Percentiles rank a stretch among this genome's conserved stretches.
Conservation (phyloP, 2,888 invertebrate genomes). For the Hyalella azteca region DNA sequence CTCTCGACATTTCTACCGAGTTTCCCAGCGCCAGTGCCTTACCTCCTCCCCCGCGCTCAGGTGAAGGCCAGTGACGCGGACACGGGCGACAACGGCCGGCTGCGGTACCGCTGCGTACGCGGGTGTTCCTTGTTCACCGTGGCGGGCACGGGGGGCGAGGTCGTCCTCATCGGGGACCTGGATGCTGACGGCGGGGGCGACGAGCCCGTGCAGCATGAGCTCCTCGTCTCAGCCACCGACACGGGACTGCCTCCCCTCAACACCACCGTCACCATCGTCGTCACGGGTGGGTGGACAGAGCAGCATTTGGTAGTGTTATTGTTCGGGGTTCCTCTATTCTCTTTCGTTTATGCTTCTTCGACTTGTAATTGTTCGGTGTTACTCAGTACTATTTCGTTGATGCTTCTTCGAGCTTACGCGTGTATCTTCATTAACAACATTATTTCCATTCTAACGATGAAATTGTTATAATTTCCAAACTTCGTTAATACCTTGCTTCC, state of each 20-base stretch:
- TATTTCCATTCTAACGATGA: no score
- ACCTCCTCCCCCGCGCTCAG: slow-evolving; percentile 34
- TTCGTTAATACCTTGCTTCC: no score
- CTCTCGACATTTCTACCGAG: no score
- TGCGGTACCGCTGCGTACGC: slow-evolving; percentile 45
- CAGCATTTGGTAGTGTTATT: no score
- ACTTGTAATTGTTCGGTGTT: no score
- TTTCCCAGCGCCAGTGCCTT: background rate
- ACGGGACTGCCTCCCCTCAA: slow-evolving; percentile 47
- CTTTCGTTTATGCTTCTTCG: no score
- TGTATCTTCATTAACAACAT: no score
- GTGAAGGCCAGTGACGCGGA: slow-evolving; percentile 51
- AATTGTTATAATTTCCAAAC: no score
- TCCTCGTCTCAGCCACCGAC: slow-evolving; percentile 51
- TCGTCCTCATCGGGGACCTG: slow-evolving; percentile 42
- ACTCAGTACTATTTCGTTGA: no score
- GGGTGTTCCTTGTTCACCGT: slow-evolving; percentile 45
- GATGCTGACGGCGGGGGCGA: slow-evolving; percentile 47
- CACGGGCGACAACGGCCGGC: slow-evolving; percentile 49
- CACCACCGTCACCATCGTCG: slow-evolving; percentile 42
- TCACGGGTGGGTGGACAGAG: slow-evolving; percentile 43
- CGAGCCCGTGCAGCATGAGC: slow-evolving; percentile 18
- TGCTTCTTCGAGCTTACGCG: no score
- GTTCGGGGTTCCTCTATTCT: no score
- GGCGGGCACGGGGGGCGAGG: slow-evolving; percentile 42